Base-by-base conservation (phyloP, 2,888 invertebrate genomes). In the Cephalotes varians region DNA sequence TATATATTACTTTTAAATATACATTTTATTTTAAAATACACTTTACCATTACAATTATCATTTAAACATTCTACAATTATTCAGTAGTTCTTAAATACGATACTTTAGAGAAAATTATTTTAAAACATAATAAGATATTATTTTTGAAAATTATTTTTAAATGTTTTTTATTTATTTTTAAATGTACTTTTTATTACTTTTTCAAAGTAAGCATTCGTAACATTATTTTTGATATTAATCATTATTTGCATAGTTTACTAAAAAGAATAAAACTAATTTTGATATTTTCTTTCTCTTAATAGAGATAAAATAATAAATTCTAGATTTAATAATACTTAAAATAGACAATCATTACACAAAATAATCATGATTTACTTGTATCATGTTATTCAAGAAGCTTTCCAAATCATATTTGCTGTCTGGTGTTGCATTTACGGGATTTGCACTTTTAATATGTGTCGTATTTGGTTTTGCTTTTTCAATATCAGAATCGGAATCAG, bases 401-500 rank as follows among this genome's bases (percentile, higher is more conserved):
- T 86, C 79, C 1, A 86, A 51, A 31, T 60, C 21, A 25, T 18
- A 5, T 0, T 18, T 51, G 5, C 21, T 47, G 10, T 62, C 12
- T 28, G 60, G 34, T 18, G 21, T 60, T 64, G 62, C 9, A 60
- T 9, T 31, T 60, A 21, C 4, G 28, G 34, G 2, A 62, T 64
- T 81, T 6, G 21, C 12, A 60, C 49, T 74, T 12, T 44, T 77
- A 21, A 73, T 67, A 37, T 54, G 21, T 0, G 49, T 28, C 6
- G 15, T 49, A n/a, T 82, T 79, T 7, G 69, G 76, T 69, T 54
- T 64, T n/a, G 28, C 3, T 74, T 86, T 73, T 67, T 82, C 40
- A 9, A 28, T 18, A 25, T 88, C 83, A 0, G 82, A 85, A 83
- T 91, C 92, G 12, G 91, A 91, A 74, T 90, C 90, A 1, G 90